Base-by-base conservation (phyloP, 2,797 vertebrate genomes). In the Cichlasoma orientale region DNA sequence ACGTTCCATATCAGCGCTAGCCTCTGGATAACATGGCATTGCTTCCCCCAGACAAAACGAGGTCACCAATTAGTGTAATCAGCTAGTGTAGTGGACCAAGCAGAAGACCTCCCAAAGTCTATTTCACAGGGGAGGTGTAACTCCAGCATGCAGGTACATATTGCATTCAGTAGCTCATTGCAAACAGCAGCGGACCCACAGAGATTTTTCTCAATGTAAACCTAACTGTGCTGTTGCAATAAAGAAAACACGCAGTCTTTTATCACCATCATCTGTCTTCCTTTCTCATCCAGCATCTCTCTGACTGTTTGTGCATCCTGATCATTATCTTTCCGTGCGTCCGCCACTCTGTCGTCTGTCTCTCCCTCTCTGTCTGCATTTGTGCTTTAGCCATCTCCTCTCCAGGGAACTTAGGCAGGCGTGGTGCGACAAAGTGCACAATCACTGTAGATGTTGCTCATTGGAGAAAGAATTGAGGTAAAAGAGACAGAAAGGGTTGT, bases 391-490 rank as follows among this genome's bases (percentile, higher is more conserved):
- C 83, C 83, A 31, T 68, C 70, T 66, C 70, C 61, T 90, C 92
- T 89, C 89, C 52, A 10, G 84, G 86, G 89, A 93, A 66, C 75
- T 75, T 69, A 73, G 86, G 81, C 86, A 87, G 83, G 58, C 77
- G 50, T 70, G 76, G 79, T 86, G 82, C 78, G 3, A 78, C 88
- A 91, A 92, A 93, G 88, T 90, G 89, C 88, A 89, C 90, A 89
- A 86, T 92, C 88, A 86, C 82, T 70, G 87, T 80, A 63, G 59
- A 23, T 63, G 38, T 63, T 79, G 83, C 86, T 92, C 87, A 88
- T 79, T 83, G 83, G 82, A 86, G 88, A 59, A 73, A 83, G 61
- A 82, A 77, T 74, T 33, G 75, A 84, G 79, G 83, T 82, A 86
- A 84, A 78, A 77, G 53, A 74, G 72, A 77, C 23, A 57, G 54